Conservation (phyloP, 1,140 invertebrate species). For the Nasonia giraulti region DNA sequence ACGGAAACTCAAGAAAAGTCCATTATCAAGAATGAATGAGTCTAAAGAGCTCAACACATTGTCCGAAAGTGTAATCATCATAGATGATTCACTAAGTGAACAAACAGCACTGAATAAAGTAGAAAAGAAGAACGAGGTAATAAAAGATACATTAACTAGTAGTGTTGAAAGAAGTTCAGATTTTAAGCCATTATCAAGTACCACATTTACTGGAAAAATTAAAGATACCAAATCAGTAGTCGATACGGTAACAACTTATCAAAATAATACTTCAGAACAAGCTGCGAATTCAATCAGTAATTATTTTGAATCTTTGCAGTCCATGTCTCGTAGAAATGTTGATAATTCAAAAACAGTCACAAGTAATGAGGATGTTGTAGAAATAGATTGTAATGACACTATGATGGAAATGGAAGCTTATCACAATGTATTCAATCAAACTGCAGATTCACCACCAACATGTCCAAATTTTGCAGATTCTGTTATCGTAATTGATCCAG, state of each 20-base stretch:
- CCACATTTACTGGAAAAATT: neutral
- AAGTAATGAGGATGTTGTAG: conserved; percentile 36
- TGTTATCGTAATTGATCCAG: conserved; percentile 43
- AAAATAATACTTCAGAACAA: neutral
- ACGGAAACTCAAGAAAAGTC: conserved; percentile 10
- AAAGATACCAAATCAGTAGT: neutral
- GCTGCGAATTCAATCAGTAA: neutral
- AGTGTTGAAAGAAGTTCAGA: neutral
- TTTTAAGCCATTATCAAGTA: neutral
- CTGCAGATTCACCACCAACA: neutral
- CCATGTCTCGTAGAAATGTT: neutral
- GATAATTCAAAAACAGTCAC: neutral
- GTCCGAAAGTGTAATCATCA: conserved; percentile 29
- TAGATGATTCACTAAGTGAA: conserved; percentile 25
- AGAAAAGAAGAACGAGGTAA: neutral
- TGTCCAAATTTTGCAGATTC: conserved; percentile 12
- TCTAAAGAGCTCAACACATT: neutral
- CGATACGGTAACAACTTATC: neutral
- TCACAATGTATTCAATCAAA: neutral
- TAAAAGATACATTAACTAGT: neutral
- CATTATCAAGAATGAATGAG: conserved; percentile 22
- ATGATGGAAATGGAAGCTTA: conserved; percentile 13
- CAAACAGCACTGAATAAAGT: neutral
- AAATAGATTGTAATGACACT: conserved; percentile 24
- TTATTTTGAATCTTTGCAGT: neutral